Evolutionary conservation across 1,140 invertebrate genomes (phyloP).

Genomic region (Drosophila littoralis): DNA sequence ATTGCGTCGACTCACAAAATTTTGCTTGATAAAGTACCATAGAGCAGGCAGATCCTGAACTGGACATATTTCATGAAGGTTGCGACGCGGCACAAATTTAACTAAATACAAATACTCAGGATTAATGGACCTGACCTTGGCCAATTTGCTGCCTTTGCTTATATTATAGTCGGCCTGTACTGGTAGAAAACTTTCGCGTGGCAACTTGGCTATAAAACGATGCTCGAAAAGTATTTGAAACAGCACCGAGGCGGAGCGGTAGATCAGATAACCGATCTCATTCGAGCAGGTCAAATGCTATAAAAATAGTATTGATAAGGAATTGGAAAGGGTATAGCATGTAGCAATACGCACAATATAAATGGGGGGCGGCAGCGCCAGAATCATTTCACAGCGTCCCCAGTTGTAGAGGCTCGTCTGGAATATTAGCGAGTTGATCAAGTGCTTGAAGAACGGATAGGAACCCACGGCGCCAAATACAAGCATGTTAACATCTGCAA

Average conservation of each 20-base stretch:
- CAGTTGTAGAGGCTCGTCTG: conserved; percentile 85
- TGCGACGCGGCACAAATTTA: conserved; percentile 85
- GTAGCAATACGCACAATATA: conserved; percentile 85
- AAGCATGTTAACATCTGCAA: conserved; percentile 84
- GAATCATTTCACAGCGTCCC: conserved; percentile 86
- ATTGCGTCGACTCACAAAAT: conserved; percentile 86
- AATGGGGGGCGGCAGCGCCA: conserved; percentile 85
- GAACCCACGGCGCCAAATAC: conserved; percentile 86
- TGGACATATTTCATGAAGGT: conserved; percentile 84
- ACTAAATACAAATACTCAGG: conserved; percentile 86
- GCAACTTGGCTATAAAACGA: conserved; percentile 85
- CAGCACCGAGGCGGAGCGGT: conserved; percentile 85
- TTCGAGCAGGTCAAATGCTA: conserved; percentile 74
- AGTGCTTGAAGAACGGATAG: conserved; percentile 85
- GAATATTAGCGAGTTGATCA: conserved; percentile 86
- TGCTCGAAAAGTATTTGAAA: conserved; percentile 87
- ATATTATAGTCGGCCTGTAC: conserved; percentile 83
- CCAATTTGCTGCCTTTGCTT: conserved; percentile 61
- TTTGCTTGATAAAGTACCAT: conserved; percentile 87
- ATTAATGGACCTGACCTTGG: conserved; percentile 84
- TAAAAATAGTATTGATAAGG: not conserved
- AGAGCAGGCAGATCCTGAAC: conserved; percentile 85
- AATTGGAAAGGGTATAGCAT: not conserved
- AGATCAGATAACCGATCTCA: conserved; percentile 79
- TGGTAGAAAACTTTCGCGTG: conserved; percentile 86